Conservation (phyloP, 2,888 invertebrate species). For the Phaonia tiefii region DNA sequence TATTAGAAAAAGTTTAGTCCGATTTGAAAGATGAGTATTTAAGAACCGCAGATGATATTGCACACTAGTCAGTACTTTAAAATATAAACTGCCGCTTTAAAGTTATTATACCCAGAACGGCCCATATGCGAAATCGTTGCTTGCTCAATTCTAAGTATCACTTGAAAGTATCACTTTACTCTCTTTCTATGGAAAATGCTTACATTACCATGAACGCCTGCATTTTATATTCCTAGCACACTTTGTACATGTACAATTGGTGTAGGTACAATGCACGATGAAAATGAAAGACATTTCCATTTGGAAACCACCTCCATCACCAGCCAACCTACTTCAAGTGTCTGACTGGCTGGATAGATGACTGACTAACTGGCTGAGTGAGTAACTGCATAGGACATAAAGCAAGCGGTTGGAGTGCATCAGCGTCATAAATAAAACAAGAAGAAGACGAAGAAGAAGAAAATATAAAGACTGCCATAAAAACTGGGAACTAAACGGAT, state of each 20-base stretch:
- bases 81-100: no score
- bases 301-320: constrained; percentile 30
- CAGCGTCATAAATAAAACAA: not conserved
- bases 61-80: no score
- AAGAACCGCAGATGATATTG: no score
- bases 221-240: constrained; percentile 45
- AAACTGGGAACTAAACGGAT: constrained; percentile 40
- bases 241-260: constrained; percentile 21
- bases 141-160: not conserved
- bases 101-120: not conserved
- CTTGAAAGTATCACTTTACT: no score
- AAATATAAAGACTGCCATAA: constrained; percentile 45
- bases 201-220: constrained; percentile 26
- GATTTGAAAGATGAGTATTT: no score
- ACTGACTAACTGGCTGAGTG: constrained; percentile 1
- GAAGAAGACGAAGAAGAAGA: constrained; percentile 48
- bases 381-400: no score
- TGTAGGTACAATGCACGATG: constrained; percentile 18
- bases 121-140: not conserved
- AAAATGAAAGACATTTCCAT: constrained; percentile 50
- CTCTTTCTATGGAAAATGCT: constrained; percentile 15
- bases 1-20: no score
- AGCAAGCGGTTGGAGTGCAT: not conserved
- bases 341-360: not conserved
- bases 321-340: constrained; percentile 22